Conservation (phyloP, 1,140 invertebrate species). For the Neodiprion lecontei region DNA sequence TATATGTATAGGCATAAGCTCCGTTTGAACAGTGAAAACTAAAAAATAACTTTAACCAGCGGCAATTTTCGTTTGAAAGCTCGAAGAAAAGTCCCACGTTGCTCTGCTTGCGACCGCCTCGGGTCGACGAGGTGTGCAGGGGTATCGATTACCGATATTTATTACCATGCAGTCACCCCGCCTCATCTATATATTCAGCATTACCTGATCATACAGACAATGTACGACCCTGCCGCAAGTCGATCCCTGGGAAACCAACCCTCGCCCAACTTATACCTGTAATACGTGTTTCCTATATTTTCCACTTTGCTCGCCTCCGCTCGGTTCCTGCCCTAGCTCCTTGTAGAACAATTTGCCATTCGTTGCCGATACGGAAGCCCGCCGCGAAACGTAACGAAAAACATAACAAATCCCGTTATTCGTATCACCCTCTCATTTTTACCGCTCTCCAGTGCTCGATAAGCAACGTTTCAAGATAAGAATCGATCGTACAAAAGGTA, state of each 20-base stretch:
- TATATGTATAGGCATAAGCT: too few relatives aligned
- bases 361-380: too few relatives aligned
- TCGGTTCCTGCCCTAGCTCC: not conserved
- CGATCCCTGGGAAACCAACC: not conserved
- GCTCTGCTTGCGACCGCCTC: conserved; percentile 28
- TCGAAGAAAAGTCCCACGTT: not conserved
- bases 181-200: conserved; percentile 39
- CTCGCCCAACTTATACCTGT: not conserved
- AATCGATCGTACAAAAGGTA: too few relatives aligned
- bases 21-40: too few relatives aligned
- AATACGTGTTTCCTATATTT: not conserved
- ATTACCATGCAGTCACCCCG: conserved; percentile 45
- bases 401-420: too few relatives aligned
- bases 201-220: conserved; percentile 35
- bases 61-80: not conserved
- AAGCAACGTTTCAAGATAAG: too few relatives aligned
- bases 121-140: conserved; percentile 38
- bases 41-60: too few relatives aligned
- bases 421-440: too few relatives aligned
- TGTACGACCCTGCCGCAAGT: conserved; percentile 29
- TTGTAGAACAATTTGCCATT: too few relatives aligned
- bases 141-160: conserved; percentile 53
- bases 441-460: too few relatives aligned
- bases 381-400: too few relatives aligned
- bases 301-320: not conserved